Percentiles rank a stretch among this genome's conserved stretches.
Evolutionary conservation across 2,888 invertebrate species (phyloP).

Genomic region (Prenolepis imparis): DNA sequence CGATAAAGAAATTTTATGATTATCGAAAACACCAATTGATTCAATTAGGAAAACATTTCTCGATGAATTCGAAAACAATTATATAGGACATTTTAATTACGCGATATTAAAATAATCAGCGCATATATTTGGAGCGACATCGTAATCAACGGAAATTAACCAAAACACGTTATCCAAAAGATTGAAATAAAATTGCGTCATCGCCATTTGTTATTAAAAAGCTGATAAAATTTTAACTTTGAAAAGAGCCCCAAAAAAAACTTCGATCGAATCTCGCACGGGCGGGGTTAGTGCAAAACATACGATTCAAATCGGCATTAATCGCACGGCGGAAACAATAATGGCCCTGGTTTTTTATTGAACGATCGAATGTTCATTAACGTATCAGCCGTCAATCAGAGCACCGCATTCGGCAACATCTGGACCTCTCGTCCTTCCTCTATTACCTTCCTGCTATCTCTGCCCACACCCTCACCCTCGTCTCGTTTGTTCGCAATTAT

Average conservation of each 20-base stretch:
- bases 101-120: conserved; percentile 18
- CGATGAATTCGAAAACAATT: conserved; percentile 31
- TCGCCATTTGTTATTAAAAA: conserved; percentile 33
- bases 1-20: conserved; percentile 9
- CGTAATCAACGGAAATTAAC: conserved; percentile 36
- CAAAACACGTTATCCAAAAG: conserved; percentile 22
- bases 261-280: conserved; percentile 20
- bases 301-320: conserved; percentile 72
- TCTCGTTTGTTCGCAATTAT: conserved; percentile 69
- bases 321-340: conserved; percentile 63
- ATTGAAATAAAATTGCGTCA: conserved; percentile 28
- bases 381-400: conserved; percentile 73
- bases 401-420: conserved; percentile 61
- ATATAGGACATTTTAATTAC: conserved; percentile 10
- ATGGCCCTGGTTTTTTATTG: conserved; percentile 68
- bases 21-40: conserved; percentile 25
- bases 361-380: conserved; percentile 75
- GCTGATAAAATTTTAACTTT: conserved; percentile 26
- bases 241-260: conserved; percentile 25
- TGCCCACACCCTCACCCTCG: conserved; percentile 14
- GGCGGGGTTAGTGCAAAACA: conserved; percentile 58
- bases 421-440: conserved; percentile 36
- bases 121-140: conserved; percentile 7
- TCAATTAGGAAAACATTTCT: conserved; percentile 22
- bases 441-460: background rate